Conservation (phyloP, 2,113 vertebrate species). For the Cavia aperea region DNA sequence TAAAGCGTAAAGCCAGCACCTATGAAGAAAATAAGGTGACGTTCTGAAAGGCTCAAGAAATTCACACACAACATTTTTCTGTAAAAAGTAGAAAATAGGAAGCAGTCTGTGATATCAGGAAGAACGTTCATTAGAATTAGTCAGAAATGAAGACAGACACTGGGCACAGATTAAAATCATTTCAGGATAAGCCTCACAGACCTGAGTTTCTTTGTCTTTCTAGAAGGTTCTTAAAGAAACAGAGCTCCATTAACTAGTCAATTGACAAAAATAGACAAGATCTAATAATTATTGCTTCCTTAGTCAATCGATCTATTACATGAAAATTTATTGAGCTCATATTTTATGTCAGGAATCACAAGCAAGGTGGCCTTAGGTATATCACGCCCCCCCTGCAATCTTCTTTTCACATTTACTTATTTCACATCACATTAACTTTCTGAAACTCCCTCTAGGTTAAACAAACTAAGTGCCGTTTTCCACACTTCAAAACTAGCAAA, state of each 20-base stretch:
- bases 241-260: not conserved
- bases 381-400: not conserved
- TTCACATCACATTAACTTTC: not conserved
- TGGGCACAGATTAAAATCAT: not conserved
- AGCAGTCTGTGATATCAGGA: not conserved
- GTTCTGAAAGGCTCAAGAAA: not conserved
- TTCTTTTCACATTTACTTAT: not conserved
- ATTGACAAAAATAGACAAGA: not conserved
- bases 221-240: not conserved
- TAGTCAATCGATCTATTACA: not conserved
- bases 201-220: not conserved
- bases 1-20: not conserved
- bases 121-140: not conserved
- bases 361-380: not conserved
- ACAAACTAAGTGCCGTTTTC: not conserved
- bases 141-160: not conserved
- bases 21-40: not conserved
- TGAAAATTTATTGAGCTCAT: not conserved
- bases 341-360: not conserved
- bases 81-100: not conserved
- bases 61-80: not conserved
- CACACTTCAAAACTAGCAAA: not conserved
- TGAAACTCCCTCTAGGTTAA: not conserved
- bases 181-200: not conserved
- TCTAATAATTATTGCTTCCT: not conserved